Evolutionary conservation across 2,888 invertebrate genomes (phyloP).

Genomic region (Dermolepida albohirtum): DNA sequence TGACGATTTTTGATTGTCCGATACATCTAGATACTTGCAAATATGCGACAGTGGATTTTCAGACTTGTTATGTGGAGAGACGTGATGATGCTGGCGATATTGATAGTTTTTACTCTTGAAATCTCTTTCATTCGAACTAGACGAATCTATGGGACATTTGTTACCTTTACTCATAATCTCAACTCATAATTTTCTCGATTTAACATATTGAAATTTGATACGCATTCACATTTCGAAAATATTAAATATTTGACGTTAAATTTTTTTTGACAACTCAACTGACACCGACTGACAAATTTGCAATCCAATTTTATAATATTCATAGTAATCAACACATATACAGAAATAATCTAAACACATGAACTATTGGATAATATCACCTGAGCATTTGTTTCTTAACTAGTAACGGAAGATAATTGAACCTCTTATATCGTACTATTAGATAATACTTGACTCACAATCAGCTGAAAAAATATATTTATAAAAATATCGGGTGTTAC

Average conservation of each 20-base stretch:
- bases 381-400: no score
- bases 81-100: conserved; percentile 5
- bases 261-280: conserved; percentile 40
- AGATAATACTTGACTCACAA: no score
- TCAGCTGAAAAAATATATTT: no score
- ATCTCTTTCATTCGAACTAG: conserved; percentile 40
- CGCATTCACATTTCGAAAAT: conserved; percentile 40
- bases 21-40: conserved; percentile 41
- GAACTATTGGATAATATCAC: no score
- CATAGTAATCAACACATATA: not conserved
- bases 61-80: not conserved
- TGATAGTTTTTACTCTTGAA: conserved; percentile 1
- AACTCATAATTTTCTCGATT: conserved; percentile 42
- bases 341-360: no score
- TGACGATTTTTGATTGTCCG: conserved; percentile 26
- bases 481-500: no score
- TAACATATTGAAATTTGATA: conserved; percentile 40
- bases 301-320: not conserved
- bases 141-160: conserved; percentile 43
- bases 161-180: conserved; percentile 43
- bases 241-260: conserved; percentile 33
- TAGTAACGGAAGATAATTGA: no score
- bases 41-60: conserved; percentile 40
- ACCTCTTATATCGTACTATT: no score
- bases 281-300: conserved; percentile 16